These are phyloP conservation scores for Petrocephalus microphthalmus DNA, from an alignment of 2,113 vertebrate species.

Conservation along the genomic window DNA sequence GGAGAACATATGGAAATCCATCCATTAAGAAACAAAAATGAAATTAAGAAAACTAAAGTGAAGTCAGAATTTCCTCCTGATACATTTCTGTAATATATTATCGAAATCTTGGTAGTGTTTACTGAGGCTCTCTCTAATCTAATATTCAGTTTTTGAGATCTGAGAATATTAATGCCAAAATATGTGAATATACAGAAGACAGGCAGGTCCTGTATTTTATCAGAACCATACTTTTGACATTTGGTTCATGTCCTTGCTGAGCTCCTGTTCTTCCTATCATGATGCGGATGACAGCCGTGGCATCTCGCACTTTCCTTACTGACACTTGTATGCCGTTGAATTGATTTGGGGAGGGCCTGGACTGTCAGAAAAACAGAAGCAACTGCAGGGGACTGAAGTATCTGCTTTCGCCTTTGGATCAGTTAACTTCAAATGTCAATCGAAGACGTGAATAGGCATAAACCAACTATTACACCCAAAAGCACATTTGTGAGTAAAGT, in stretches of 20 bases:
- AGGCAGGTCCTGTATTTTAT: background rate
- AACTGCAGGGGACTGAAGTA: background rate
- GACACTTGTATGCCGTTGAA: background rate
- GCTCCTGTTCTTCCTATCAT: background rate
- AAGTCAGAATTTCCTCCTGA: background rate
- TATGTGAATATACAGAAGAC: background rate
- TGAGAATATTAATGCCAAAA: background rate
- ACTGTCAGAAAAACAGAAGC: background rate
- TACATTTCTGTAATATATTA: background rate
- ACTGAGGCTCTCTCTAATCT: background rate
- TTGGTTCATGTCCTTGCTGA: background rate
- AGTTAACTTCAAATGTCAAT: background rate
- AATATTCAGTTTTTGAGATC: background rate
- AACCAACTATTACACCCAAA: background rate
- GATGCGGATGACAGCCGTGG: background rate
- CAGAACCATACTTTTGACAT: background rate
- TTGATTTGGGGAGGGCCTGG: background rate
- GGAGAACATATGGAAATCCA: background rate
- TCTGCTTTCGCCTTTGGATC: background rate
- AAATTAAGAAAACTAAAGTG: background rate
- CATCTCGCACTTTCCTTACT: background rate
- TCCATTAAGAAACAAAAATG: background rate
- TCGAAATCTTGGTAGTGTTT: background rate
- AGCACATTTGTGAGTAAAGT: background rate
- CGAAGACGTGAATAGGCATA: background rate